These are phyloP conservation scores for Hololepta plana DNA, from an alignment of 2,888 invertebrate genomes.

Conservation along the genomic window DNA sequence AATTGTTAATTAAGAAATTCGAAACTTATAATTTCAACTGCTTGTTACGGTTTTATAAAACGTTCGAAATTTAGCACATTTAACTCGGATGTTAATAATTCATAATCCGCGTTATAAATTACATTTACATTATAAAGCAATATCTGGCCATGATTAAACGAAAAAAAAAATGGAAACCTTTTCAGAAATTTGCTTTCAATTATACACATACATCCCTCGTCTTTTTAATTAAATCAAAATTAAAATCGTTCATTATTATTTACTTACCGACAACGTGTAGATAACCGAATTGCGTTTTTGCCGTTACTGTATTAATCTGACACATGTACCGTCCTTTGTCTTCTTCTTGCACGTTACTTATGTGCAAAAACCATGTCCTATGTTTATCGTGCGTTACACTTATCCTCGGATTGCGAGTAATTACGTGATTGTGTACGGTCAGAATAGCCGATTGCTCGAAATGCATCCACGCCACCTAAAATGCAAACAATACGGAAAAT, in stretches of 20 bases:
- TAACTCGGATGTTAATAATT: too few relatives aligned
- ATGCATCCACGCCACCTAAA: constrained; percentile 91
- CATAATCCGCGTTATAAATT: too few relatives aligned
- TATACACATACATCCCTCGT: too few relatives aligned
- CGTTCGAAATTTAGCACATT: too few relatives aligned
- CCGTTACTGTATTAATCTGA: constrained; percentile 83
- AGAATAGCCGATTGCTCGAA: constrained; percentile 86
- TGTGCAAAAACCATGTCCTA: constrained; percentile 84
- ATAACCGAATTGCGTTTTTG: constrained; percentile 84
- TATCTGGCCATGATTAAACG: not conserved
- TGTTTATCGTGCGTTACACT: constrained; percentile 86
- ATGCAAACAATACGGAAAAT: constrained; percentile 16
- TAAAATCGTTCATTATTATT: constrained; percentile 3
- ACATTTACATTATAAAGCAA: not conserved
- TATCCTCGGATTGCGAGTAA: constrained; percentile 81
- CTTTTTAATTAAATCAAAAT: constrained; percentile 1
- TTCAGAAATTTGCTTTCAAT: constrained; percentile 13
- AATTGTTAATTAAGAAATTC: constrained; percentile 28
- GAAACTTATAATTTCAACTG: constrained; percentile 9
- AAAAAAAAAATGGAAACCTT: constrained; percentile 5
- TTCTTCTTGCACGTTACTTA: constrained; percentile 78
- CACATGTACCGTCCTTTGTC: constrained; percentile 89
- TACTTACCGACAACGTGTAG: constrained; percentile 79
- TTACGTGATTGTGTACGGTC: constrained; percentile 87
- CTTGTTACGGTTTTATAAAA: too few relatives aligned